Conservation (phyloP, 2,797 vertebrate genomes). For the Argya squamiceps region DNA sequence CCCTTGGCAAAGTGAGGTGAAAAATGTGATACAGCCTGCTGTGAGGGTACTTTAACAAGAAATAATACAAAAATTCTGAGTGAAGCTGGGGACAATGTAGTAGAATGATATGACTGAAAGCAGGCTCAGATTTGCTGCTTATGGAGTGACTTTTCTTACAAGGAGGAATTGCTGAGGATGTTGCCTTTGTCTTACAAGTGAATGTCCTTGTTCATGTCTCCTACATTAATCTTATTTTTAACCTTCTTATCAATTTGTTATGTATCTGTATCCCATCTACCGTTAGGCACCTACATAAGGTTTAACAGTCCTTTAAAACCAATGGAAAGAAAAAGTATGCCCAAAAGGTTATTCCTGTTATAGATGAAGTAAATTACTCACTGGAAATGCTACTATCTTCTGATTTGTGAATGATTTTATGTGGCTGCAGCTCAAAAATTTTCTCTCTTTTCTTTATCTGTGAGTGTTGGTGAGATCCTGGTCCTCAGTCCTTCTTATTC, state of each 20-base stretch:
- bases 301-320: neutral
- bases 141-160: neutral
- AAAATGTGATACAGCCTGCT: neutral
- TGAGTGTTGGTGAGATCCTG: neutral
- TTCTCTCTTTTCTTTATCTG: neutral
- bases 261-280: neutral
- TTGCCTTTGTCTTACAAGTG: neutral
- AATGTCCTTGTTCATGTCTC: neutral
- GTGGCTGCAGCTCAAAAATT: neutral
- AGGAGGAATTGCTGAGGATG: neutral
- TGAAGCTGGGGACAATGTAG: neutral
- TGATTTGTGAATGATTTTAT: neutral
- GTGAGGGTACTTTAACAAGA: neutral
- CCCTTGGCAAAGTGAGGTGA: neutral
- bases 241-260: neutral
- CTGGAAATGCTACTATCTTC: neutral
- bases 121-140: neutral
- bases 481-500: neutral
- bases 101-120: neutral
- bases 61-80: neutral
- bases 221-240: neutral
- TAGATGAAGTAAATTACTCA: neutral
- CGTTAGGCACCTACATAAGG: accelerated
- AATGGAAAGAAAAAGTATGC: neutral
- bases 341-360: neutral